Evolutionary conservation across 2,113 vertebrate species (phyloP), one percentile per base, ranked within the genome.

Genomic region (Tretioscincus oriximinensis): DNA sequence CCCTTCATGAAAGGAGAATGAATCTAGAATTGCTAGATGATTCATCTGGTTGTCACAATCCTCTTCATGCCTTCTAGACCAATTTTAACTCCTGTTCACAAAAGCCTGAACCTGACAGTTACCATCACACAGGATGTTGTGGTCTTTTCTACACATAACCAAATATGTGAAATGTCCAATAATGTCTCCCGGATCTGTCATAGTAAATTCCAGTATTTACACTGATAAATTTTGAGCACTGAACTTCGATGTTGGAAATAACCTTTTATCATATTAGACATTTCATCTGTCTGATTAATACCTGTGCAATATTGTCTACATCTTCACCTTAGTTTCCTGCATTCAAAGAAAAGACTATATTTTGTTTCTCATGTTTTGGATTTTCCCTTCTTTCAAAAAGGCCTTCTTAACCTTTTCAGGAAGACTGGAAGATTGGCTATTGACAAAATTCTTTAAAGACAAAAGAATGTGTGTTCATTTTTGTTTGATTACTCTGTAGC

Each of bases 171-270:
- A 88, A 67, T 80, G 84, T 51, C 74, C 66, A 84, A 86, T 80
- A 91, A 91, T 80, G 87, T 83, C 70, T 86, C 82, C 87, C 91
- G 88, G 90, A 93, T 90, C 87, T 90, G 73, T 76, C 68, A 3
- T 28, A 80, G 85, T 91, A 89, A 93, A 90, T 90, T 90, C 82
- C 89, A 84, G 11, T 86, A 66, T 76, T 84, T 51, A 4, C 83
- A 88, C 63, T 85, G 86, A 82, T 12, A 58, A 88, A 86, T 74
- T 69, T 85, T 84, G 81, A 85, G 81, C 82, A 90, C 22, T 51
- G 26, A 18, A 0, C 3, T 67, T 83, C 87, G 87, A 65, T 87
- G 87, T 64, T 77, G 22, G 86, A 83, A 84, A 83, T 83, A 88
- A 87, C 84, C 88, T 80, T 81, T 77, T 86, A 84, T 82, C 85